A percentile compares a stretch with the other conserved stretches of the same genome.
phyloP scores from a whole-genome alignment of 2,888 invertebrate species.

The Phanerotoma sp. region DNA sequence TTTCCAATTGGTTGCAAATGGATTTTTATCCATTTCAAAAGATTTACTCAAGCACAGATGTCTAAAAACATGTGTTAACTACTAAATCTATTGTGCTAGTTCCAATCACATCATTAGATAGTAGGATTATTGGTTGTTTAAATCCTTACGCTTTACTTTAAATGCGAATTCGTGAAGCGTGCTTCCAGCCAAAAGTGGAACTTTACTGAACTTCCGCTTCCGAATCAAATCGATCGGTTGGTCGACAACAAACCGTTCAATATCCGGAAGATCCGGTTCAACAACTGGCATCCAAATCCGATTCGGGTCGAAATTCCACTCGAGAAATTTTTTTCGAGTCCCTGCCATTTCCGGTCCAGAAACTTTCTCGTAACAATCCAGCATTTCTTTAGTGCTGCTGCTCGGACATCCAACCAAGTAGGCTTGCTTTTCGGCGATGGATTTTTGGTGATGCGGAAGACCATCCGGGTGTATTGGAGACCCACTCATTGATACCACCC shows the following conservation, averaged over 20 bases:
- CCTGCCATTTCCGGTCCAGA: conserved; percentile 38
- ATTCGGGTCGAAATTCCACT: conserved; percentile 61
- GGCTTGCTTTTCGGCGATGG: conserved; percentile 67
- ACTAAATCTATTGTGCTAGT: too few relatives aligned
- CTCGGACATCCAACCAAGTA: conserved; percentile 63
- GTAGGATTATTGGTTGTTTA: too few relatives aligned
- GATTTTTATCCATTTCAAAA: background rate
- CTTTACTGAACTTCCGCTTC: conserved; percentile 62
- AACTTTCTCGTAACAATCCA: conserved; percentile 64
- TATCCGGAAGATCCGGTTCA: conserved; percentile 65
- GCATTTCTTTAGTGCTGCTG: conserved; percentile 59
- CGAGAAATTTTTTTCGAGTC: conserved; percentile 40
- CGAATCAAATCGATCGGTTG: conserved; percentile 64
- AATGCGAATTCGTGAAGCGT: conserved; percentile 69
- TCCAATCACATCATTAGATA: too few relatives aligned
- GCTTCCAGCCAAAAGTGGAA: conserved; percentile 68
- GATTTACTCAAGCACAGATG: background rate
- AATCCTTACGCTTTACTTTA: conserved; percentile 65
- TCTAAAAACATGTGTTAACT: conserved; percentile 11
- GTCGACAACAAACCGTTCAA: conserved; percentile 67
- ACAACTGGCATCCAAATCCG: conserved; percentile 65
- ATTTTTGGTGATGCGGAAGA: conserved; percentile 59
- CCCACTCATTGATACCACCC: conserved; percentile 70
- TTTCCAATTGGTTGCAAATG: too few relatives aligned
- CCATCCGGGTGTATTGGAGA: conserved; percentile 62